Evolutionary conservation across 2,888 invertebrate species (phyloP).

Genomic region (Actias luna): DNA sequence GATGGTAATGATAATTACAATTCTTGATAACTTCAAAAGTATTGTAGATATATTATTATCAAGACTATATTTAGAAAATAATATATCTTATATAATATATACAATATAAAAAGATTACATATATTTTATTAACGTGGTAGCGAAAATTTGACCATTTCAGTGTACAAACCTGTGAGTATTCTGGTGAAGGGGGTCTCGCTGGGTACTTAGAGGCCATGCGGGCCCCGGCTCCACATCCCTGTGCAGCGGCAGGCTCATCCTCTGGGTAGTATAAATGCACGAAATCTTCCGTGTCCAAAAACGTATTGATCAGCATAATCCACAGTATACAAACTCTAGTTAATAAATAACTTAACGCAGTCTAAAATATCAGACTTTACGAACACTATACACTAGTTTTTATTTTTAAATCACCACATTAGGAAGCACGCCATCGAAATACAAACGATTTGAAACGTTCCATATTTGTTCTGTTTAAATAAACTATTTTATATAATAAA

Average conservation of each 20-base stretch:
- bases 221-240: conserved; percentile 74
- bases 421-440: conserved; percentile 69
- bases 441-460: conserved; percentile 60
- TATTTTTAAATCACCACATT: conserved; percentile 52
- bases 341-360: conserved; percentile 69
- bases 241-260: conserved; percentile 68
- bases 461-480: conserved; percentile 51
- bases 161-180: conserved; percentile 67
- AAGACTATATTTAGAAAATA: no score
- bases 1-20: no score
- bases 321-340: conserved; percentile 54
- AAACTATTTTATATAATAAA: conserved; percentile 52
- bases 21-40: no score
- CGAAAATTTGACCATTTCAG: neutral
- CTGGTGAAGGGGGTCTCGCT: conserved; percentile 67
- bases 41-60: no score
- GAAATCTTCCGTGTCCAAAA: conserved; percentile 80
- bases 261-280: conserved; percentile 77
- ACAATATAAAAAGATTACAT: no score
- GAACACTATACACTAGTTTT: conserved; percentile 53
- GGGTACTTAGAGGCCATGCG: conserved; percentile 75
- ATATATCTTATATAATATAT: no score
- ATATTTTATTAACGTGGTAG: neutral
- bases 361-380: conserved; percentile 68
- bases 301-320: conserved; percentile 80